Percentiles rank a stretch among this genome's conserved stretches.
phyloP scores from a whole-genome alignment of 1,140 invertebrate genomes.

The Helicoverpa zea region DNA sequence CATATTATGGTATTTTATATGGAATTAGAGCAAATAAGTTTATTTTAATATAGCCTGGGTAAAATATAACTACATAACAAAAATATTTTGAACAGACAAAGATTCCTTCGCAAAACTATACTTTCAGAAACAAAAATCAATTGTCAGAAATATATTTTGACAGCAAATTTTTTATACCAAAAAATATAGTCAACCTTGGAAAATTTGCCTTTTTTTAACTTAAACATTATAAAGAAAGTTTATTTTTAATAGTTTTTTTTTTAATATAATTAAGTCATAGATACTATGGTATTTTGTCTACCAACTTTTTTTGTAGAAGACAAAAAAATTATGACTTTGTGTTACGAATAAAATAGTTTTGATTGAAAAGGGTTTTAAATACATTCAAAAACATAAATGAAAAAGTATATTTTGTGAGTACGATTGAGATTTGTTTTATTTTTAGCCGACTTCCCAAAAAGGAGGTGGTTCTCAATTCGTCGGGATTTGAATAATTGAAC shows the following conservation, averaged over 20 bases:
- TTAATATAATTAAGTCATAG: not conserved
- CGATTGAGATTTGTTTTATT: not conserved
- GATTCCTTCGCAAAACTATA: too few relatives aligned
- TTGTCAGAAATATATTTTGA: too few relatives aligned
- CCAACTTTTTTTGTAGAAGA: not conserved
- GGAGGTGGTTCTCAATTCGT: too few relatives aligned
- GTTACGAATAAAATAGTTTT: too few relatives aligned
- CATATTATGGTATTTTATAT: too few relatives aligned
- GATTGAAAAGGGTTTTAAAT: not conserved
- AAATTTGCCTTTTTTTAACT: not conserved
- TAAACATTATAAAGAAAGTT: not conserved
- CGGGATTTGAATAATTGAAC: too few relatives aligned
- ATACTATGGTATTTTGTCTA: not conserved
- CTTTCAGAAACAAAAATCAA: not conserved
- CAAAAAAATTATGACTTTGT: not conserved
- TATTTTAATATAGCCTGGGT: too few relatives aligned
- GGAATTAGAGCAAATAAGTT: too few relatives aligned
- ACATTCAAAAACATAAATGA: not conserved
- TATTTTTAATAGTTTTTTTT: constrained; percentile 7
- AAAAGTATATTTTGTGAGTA: constrained; percentile 1
- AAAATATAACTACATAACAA: too few relatives aligned
- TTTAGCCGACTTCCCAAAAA: too few relatives aligned
- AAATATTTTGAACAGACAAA: too few relatives aligned
- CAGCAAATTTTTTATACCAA: too few relatives aligned
- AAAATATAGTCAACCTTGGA: not conserved